Evolutionary conservation across 2,797 vertebrate species (phyloP).

Genomic region (Paramormyrops hopkinsi): DNA sequence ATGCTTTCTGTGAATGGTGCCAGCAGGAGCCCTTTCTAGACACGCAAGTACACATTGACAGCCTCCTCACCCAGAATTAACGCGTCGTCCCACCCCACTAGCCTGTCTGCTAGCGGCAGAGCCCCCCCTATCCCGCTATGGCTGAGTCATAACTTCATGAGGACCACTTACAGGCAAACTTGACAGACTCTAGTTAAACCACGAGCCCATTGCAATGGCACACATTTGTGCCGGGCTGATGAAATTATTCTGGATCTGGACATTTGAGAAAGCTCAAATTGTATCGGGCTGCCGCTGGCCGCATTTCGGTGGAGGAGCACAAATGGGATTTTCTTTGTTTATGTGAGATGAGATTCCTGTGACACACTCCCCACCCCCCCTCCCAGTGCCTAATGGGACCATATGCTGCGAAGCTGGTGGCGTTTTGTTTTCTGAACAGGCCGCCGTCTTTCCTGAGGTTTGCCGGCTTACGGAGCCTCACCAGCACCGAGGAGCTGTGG

Average conservation of each 20-base stretch:
- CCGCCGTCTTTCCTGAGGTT: neutral
- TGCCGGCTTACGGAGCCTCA: neutral
- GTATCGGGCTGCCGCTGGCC: slow-evolving; percentile 48
- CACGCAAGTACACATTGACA: neutral
- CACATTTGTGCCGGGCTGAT: slow-evolving; percentile 31
- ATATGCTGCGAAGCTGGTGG: slow-evolving; percentile 55
- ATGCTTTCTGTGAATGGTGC: neutral
- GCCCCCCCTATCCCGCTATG: neutral
- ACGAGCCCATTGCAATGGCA: slow-evolving; percentile 16
- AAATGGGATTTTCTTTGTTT: slow-evolving; percentile 59
- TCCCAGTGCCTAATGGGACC: slow-evolving; percentile 33
- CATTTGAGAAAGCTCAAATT: slow-evolving; percentile 50
- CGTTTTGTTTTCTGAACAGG: neutral
- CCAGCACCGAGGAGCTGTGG: neutral
- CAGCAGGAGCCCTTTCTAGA: neutral
- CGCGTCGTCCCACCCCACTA: neutral
- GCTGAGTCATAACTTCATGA: slow-evolving; percentile 4
- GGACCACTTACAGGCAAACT: neutral
- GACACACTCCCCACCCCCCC: slow-evolving; percentile 24
- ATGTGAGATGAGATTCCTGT: slow-evolving; percentile 49
- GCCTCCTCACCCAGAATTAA: neutral
- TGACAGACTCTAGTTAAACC: slow-evolving; percentile 24
- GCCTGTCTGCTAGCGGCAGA: neutral
- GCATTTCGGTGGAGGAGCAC: slow-evolving; percentile 50
- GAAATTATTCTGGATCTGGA: slow-evolving; percentile 48